A percentile compares a stretch with the other conserved stretches of the same genome.
These are phyloP conservation scores for Egretta garzetta DNA, from an alignment of 2,113 vertebrate species.

Conservation along the genomic window DNA sequence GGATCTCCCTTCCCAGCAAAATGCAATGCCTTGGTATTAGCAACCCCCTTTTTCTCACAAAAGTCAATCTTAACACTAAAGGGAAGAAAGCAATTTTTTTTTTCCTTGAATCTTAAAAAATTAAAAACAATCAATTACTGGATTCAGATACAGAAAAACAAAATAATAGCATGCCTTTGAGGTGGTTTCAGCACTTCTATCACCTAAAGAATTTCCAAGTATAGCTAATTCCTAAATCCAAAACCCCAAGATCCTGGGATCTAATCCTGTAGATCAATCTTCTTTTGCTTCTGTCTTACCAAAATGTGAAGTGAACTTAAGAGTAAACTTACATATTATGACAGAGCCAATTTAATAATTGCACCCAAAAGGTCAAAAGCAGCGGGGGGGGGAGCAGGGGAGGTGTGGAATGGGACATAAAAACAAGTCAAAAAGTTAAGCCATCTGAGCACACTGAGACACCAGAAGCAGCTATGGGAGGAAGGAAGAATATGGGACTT, in stretches of 20 bases:
- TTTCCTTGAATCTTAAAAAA: neutral
- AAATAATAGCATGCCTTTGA: neutral
- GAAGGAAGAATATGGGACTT: accelerated
- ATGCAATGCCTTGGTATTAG: neutral
- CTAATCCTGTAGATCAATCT: neutral
- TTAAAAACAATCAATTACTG: neutral
- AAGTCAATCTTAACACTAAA: neutral
- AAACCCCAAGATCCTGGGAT: neutral
- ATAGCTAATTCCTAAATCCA: neutral
- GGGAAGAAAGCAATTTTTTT: neutral
- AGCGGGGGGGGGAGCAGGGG: too few species aligned
- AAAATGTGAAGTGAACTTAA: neutral
- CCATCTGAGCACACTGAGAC: neutral
- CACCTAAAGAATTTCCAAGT: neutral
- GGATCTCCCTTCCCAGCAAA: neutral
- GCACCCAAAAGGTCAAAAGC: neutral
- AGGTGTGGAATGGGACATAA: neutral
- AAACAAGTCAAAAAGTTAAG: neutral
- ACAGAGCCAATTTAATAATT: neutral
- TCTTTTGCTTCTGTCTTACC: neutral
- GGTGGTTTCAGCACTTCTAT: neutral
- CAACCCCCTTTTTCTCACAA: neutral
- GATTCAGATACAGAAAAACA: neutral
- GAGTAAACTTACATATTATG: neutral
- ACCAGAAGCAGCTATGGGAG: accelerated